Evolutionary conservation across 2,797 vertebrate species (phyloP).

Genomic region (Chlorospingus flavigularis): DNA sequence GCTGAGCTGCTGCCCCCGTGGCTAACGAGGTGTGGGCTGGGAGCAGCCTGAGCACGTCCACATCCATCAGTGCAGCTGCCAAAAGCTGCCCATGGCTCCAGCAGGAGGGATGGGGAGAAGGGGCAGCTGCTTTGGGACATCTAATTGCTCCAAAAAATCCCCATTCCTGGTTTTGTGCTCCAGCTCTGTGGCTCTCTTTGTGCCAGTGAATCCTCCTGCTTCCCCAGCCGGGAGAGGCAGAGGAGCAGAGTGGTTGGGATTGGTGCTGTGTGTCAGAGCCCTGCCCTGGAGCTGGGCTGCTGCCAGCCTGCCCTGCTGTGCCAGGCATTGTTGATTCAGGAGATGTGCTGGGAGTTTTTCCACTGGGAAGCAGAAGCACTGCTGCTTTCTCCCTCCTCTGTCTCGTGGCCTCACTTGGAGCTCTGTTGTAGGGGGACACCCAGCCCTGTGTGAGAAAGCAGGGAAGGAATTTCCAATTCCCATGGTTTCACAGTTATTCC

Average conservation of each 20-base stretch:
- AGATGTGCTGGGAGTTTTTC: background rate
- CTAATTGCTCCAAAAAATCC: background rate
- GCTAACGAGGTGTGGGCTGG: slow-evolving; percentile 25
- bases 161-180: background rate
- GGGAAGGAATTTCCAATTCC: background rate
- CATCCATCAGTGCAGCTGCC: background rate
- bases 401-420: background rate
- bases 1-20: background rate
- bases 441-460: background rate
- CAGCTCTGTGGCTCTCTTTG: background rate
- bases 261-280: accelerated
- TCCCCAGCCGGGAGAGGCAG: background rate
- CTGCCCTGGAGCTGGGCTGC: background rate
- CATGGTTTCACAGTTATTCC: background rate
- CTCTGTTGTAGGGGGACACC: too few relatives aligned
- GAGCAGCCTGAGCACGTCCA: background rate
- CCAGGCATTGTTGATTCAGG: slow-evolving; percentile 6
- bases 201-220: background rate
- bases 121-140: background rate
- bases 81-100: accelerated
- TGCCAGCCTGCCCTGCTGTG: background rate
- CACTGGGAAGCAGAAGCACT: background rate
- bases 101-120: background rate
- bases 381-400: background rate
- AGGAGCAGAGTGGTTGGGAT: background rate